Conservation (phyloP, 2,797 vertebrate genomes). For the Pangasius larnaudii region DNA sequence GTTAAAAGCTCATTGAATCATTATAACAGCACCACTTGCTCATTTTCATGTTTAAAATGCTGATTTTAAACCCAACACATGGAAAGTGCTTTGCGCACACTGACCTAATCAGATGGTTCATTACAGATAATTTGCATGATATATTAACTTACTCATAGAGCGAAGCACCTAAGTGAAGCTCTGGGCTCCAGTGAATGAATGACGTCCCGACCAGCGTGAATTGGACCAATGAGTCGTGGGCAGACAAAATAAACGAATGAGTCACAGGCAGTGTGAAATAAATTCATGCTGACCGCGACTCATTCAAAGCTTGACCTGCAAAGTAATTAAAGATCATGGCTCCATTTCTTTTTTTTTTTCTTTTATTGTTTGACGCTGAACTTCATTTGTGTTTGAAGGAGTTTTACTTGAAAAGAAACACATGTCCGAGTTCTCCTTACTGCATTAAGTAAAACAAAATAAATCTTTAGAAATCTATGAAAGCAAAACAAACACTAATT, state of each 20-base stretch:
- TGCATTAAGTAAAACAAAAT: not conserved
- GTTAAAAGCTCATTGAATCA: not conserved
- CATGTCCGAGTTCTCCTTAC: too few species aligned
- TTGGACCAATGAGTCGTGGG: not conserved
- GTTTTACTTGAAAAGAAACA: not conserved
- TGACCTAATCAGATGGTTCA: not conserved
- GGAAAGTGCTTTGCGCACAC: not conserved
- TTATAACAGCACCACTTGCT: not conserved
- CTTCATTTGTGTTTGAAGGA: not conserved
- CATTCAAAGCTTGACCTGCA: not conserved
- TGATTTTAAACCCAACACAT: not conserved
- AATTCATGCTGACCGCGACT: too few species aligned
- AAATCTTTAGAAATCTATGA: not conserved
- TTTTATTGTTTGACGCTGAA: too few species aligned
- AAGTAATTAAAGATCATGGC: not conserved
- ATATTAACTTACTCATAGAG: not conserved
- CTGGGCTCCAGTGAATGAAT: not conserved
- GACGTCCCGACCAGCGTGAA: not conserved
- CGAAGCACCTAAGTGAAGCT: not conserved
- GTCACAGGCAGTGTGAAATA: not conserved
- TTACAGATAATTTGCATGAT: not conserved
- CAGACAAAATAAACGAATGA: conserved; percentile 1
- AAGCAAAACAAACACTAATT: not conserved
- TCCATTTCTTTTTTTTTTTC: not conserved
- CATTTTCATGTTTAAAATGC: conserved; percentile 4